phyloP scores from a whole-genome alignment of 2,113 vertebrate genomes.

The Chrysemys picta region DNA sequence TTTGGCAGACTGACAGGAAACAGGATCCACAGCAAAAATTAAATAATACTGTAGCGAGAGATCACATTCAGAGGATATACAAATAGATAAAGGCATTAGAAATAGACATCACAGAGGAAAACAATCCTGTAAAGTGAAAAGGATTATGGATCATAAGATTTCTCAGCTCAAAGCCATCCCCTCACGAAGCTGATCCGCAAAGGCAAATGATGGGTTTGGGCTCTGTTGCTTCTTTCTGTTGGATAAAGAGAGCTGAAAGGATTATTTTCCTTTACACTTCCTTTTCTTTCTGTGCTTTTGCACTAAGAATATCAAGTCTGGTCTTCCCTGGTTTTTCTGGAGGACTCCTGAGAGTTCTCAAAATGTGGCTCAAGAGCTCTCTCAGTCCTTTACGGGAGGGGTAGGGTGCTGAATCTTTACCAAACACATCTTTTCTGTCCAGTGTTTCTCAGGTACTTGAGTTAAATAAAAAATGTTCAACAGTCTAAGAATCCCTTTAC shows the following conservation, averaged over 20 bases:
- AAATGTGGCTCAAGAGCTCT: background rate
- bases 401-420: background rate
- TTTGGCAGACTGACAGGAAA: background rate
- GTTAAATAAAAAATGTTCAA: background rate
- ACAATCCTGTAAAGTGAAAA: background rate
- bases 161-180: background rate
- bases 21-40: background rate
- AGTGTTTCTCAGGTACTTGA: background rate
- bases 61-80: background rate
- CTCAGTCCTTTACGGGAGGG: background rate
- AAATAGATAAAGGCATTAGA: background rate
- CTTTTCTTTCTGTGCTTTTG: background rate
- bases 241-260: background rate
- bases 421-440: background rate
- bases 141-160: background rate
- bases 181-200: background rate
- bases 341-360: background rate
- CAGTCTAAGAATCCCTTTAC: background rate
- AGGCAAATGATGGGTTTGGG: background rate
- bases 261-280: background rate
- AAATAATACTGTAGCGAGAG: background rate
- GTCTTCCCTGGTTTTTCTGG: background rate
- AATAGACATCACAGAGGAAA: background rate
- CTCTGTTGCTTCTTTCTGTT: background rate
- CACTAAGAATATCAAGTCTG: background rate